Conservation (phyloP, 2,113 vertebrate genomes). For the Anoplopoma fimbria region DNA sequence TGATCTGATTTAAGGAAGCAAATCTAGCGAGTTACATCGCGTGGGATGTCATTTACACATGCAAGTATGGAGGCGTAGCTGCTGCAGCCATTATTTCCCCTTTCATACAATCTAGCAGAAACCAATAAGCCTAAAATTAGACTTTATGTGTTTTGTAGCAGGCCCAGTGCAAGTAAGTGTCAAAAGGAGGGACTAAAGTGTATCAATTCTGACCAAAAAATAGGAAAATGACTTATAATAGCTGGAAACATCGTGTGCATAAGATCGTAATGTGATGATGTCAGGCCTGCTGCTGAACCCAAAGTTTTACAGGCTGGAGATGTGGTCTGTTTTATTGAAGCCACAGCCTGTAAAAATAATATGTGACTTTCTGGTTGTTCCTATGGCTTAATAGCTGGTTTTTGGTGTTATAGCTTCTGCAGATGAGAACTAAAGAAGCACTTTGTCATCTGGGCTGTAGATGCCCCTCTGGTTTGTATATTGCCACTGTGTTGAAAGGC, state of each 20-base stretch:
- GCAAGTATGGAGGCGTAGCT: too few relatives aligned
- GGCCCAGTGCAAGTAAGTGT: not conserved
- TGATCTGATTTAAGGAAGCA: not conserved
- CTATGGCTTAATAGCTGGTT: slow-evolving; percentile 36
- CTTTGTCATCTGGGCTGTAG: slow-evolving; percentile 20
- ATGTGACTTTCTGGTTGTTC: slow-evolving; percentile 21
- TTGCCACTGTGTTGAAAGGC: not conserved
- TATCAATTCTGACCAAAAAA: slow-evolving; percentile 29
- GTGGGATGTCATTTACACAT: too few relatives aligned
- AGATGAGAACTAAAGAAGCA: slow-evolving; percentile 16
- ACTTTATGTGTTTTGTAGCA: not conserved
- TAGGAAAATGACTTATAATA: not conserved
- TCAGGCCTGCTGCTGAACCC: slow-evolving; percentile 17
- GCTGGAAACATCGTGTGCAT: slow-evolving; percentile 34
- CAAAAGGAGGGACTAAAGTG: not conserved
- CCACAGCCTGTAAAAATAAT: slow-evolving; percentile 43
- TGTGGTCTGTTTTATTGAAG: slow-evolving; percentile 33
- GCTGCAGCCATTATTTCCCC: not conserved
- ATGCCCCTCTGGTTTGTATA: not conserved
- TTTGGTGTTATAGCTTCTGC: slow-evolving; percentile 5
- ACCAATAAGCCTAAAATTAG: not conserved
- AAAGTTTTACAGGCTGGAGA: slow-evolving; percentile 25
- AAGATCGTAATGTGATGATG: slow-evolving; percentile 41
- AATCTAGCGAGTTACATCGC: too few relatives aligned
- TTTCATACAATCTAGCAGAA: not conserved